phyloP scores from a whole-genome alignment of 2,113 vertebrate genomes.

The Sander vitreus region DNA sequence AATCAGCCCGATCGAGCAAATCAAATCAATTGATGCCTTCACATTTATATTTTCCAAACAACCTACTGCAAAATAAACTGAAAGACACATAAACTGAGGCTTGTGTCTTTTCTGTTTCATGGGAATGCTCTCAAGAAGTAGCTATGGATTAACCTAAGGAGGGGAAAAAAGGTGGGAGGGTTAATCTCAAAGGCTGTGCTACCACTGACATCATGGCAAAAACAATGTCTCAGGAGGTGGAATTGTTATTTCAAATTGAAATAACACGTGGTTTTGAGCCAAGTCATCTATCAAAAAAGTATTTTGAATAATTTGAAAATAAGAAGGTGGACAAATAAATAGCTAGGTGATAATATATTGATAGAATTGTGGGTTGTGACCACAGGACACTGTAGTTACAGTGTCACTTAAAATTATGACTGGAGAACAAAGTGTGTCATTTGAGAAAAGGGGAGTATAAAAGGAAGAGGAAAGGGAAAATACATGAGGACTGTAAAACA shows the following conservation, averaged over 20 bases:
- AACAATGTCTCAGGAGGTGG: neutral
- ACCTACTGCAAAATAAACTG: neutral
- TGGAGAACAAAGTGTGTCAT: slow-evolving; percentile 27
- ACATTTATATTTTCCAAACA: neutral
- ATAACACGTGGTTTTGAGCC: slow-evolving; percentile 6
- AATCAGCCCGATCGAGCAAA: neutral
- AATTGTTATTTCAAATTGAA: neutral
- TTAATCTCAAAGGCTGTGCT: neutral
- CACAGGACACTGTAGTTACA: slow-evolving; percentile 25
- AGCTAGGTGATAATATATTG: slow-evolving; percentile 17
- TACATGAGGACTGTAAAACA: slow-evolving; percentile 25
- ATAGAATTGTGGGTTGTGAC: neutral
- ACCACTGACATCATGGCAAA: neutral
- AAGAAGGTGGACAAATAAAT: slow-evolving; percentile 2
- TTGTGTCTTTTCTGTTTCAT: neutral
- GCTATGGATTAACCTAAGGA: neutral
- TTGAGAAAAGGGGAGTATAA: neutral
- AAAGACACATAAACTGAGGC: neutral
- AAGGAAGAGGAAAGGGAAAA: slow-evolving; percentile 30
- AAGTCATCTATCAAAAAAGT: slow-evolving; percentile 5
- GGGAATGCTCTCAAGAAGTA: neutral
- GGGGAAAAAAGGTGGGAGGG: neutral
- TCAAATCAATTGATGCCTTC: neutral
- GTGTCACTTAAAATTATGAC: slow-evolving; percentile 16
- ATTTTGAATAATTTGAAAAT: neutral